Base-by-base conservation (phyloP, 2,888 invertebrate genomes). In the Rutpela maculata region DNA sequence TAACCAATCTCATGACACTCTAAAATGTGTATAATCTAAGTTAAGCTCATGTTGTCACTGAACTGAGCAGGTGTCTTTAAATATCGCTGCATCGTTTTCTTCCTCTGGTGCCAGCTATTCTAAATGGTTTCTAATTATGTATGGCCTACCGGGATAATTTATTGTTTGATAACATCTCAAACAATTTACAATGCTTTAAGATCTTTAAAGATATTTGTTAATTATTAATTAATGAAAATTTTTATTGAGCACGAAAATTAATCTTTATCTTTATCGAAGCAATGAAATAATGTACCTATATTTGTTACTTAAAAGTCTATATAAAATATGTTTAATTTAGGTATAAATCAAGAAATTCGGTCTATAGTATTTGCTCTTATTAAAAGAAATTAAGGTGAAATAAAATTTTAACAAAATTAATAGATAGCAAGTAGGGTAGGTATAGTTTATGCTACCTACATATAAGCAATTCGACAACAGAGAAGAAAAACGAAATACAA, bases 31-130 rank as follows among this genome's bases (percentile, higher is more conserved):
- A 81, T 86, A 85, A 87, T 84, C 86, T 86, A 84, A 84, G 82
- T 83, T 85, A 85, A 85, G 86, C 82, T 78, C 81, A 77, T 83
- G 85, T 85, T 86, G 85, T 84, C 83, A 85, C 79, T 80, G 83
- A 84, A 85, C 83, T 77, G 82, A 85, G 85, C 86, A 86, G 85
- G 86, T 86, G 86, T 84, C 82, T 82, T 84, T 82, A 81, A 80
- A 85, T 84, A 82, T 82, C 76, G 77, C 69, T 74, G 59, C 74
- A 76, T 63, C 72, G 70, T 69, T 75, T 70, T 73, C 74, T 78
- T 78, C 74, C 75, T 74, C 62, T 68, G 71, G 68, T 82, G 81
- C 80, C 80, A 83, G 83, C 76, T 79, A 81, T 78, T 83, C 80
- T 82, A 80, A 83, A 82, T 81, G 82, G 69, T 79, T 79, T 78